Evolutionary conservation across 2,113 vertebrate species (phyloP).

Genomic region (Chamaea fasciata): DNA sequence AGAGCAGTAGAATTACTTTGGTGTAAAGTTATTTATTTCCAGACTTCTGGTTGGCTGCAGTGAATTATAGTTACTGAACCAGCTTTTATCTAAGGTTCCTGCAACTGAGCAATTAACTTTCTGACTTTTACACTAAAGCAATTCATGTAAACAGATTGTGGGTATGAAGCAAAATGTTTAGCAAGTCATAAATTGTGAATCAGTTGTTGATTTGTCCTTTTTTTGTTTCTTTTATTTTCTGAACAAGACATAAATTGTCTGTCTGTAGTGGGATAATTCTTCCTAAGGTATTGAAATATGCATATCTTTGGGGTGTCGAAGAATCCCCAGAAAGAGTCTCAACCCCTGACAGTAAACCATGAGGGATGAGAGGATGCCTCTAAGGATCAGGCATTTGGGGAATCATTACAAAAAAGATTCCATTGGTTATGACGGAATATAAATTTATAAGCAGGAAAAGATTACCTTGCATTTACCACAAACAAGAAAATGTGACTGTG

Average conservation of each 20-base stretch:
- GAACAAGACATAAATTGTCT: slow-evolving; percentile 14
- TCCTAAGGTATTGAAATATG: neutral
- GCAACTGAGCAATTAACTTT: slow-evolving; percentile 63
- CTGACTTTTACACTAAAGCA: slow-evolving; percentile 39
- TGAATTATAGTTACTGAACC: slow-evolving; percentile 41
- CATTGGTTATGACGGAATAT: neutral
- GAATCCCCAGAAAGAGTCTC: neutral
- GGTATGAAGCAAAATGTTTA: slow-evolving; percentile 62
- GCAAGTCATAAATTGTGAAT: slow-evolving; percentile 32
- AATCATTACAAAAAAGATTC: neutral
- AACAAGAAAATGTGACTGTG: neutral
- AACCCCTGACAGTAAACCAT: neutral
- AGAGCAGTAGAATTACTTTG: neutral
- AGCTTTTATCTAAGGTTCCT: slow-evolving; percentile 61
- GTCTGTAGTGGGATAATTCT: neutral
- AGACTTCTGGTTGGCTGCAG: slow-evolving; percentile 44
- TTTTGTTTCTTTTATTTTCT: neutral
- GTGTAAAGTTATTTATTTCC: slow-evolving; percentile 24
- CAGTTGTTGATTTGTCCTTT: slow-evolving; percentile 1
- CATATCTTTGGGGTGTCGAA: neutral
- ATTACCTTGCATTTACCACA: neutral
- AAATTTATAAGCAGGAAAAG: neutral
- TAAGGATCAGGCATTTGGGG: neutral
- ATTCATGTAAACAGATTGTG: slow-evolving; percentile 57
- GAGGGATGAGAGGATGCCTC: neutral